phyloP scores from a whole-genome alignment of 1,140 invertebrate genomes.

The Heliothis subflexa region DNA sequence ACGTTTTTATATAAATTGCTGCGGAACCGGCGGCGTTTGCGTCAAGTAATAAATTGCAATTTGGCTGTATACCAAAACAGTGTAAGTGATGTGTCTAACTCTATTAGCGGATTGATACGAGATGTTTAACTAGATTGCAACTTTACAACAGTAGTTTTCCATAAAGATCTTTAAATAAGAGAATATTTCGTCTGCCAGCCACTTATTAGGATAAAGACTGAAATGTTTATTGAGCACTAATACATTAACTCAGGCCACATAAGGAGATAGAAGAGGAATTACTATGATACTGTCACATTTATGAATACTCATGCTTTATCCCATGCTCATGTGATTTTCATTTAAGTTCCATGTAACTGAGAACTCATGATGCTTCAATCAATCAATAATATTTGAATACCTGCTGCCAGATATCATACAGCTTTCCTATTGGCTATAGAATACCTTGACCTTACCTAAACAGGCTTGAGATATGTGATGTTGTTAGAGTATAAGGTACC shows the following conservation, averaged over 20 bases:
- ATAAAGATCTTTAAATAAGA: not conserved
- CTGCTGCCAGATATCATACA: not conserved
- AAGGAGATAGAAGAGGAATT: too few species aligned
- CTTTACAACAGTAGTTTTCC: conserved; percentile 22
- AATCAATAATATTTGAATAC: not conserved
- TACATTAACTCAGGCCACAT: too few species aligned
- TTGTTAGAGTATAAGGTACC: too few species aligned
- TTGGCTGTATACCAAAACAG: conserved; percentile 57
- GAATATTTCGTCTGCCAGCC: too few species aligned
- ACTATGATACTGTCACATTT: too few species aligned
- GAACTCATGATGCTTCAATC: too few species aligned
- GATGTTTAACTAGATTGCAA: conserved; percentile 1
- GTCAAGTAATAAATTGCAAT: conserved; percentile 62
- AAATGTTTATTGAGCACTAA: too few species aligned
- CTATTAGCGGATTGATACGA: conserved; percentile 48
- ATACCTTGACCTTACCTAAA: not conserved
- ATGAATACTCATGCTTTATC: too few species aligned
- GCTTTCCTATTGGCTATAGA: not conserved
- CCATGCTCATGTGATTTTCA: not conserved
- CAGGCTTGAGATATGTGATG: too few species aligned
- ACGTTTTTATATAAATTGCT: conserved; percentile 47
- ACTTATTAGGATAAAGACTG: too few species aligned
- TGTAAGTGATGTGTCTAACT: conserved; percentile 51
- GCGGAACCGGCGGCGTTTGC: conserved; percentile 44
- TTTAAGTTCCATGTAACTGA: not conserved